Evolutionary conservation across 2,888 invertebrate genomes (phyloP).

Genomic region (Synergus japonicus): DNA sequence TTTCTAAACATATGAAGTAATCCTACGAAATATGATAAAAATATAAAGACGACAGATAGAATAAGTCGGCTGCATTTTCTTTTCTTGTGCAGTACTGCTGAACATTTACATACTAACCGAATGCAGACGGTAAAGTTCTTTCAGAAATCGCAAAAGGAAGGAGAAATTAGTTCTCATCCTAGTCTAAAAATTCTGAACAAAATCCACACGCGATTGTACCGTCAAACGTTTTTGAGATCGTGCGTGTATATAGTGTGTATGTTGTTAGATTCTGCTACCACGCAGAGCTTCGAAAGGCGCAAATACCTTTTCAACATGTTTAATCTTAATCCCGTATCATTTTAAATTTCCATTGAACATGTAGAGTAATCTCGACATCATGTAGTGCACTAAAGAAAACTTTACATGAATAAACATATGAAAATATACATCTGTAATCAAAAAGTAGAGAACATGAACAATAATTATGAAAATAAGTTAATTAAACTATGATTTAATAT

Average conservation of each 20-base stretch:
- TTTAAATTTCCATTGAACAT: neutral
- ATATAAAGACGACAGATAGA: neutral
- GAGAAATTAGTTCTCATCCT: neutral
- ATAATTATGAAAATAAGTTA: too few relatives aligned
- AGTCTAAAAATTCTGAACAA: neutral
- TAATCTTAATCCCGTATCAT: neutral
- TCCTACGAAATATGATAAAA: neutral
- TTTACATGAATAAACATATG: neutral
- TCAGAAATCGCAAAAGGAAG: neutral
- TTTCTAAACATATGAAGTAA: neutral
- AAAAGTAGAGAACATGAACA: neutral
- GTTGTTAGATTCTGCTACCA: constrained; percentile 53
- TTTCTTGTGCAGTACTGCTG: neutral
- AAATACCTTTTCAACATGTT: constrained; percentile 52
- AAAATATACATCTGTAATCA: too few relatives aligned
- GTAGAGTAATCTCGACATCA: constrained; percentile 4
- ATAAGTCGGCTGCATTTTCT: constrained; percentile 6
- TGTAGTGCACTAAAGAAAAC: neutral
- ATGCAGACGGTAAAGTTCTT: neutral
- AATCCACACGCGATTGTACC: neutral
- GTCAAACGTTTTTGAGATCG: neutral
- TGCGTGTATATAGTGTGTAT: neutral
- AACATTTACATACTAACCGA: neutral
- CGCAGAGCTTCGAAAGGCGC: constrained; percentile 58
- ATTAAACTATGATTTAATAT: too few relatives aligned